A percentile compares a stretch with the other conserved stretches of the same genome.
Conservation (phyloP, 2,113 vertebrate species). For the Grammomys surdaster region DNA sequence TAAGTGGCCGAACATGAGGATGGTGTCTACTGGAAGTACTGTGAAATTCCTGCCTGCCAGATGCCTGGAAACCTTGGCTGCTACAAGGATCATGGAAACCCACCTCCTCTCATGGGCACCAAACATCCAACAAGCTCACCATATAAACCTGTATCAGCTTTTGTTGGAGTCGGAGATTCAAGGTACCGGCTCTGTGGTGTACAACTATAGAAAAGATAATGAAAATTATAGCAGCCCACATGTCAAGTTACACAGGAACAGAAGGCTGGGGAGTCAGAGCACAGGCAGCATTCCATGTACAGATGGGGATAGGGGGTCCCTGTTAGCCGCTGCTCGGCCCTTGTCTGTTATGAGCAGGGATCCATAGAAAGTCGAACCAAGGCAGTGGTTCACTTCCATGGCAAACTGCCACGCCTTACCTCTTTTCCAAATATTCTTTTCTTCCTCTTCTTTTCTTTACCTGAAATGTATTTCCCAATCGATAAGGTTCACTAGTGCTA, state of each 20-base stretch:
- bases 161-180: constrained; percentile 95
- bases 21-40: constrained; percentile 97
- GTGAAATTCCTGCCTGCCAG: constrained; percentile 95
- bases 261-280: background rate
- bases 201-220: background rate
- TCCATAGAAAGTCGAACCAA: background rate
- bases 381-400: background rate
- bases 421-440: background rate
- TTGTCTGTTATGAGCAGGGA: background rate
- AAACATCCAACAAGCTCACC: constrained; percentile 96
- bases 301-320: background rate
- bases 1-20: constrained; percentile 96
- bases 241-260: background rate
- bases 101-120: constrained; percentile 93
- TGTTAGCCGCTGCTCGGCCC: background rate
- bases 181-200: constrained; percentile 85
- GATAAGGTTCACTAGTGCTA: constrained; percentile 42
- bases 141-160: constrained; percentile 97
- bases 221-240: background rate
- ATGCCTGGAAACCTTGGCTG: constrained; percentile 99
- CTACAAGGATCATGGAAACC: constrained; percentile 96
- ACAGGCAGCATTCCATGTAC: background rate
- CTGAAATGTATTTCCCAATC: background rate
- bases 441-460: background rate
- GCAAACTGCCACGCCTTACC: background rate